Conservation (phyloP, 2,888 invertebrate genomes). For the Glyphotaelius pellucidus region DNA sequence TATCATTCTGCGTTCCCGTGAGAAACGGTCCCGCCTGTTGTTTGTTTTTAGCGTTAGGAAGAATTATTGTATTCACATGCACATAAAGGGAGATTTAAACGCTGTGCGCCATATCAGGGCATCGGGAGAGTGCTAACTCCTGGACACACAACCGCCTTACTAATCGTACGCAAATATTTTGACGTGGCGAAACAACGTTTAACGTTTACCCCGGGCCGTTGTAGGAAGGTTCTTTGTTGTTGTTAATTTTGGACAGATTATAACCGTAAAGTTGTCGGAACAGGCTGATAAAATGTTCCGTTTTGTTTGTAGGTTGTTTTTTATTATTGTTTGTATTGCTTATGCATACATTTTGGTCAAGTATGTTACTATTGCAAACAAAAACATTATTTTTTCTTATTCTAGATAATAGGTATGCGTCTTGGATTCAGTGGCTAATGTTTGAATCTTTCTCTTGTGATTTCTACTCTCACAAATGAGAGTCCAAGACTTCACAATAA, state of each 20-base stretch:
- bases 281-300: neutral
- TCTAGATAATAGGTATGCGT: neutral
- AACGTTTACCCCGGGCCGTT: neutral
- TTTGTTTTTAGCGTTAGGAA: neutral
- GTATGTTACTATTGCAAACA: neutral
- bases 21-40: neutral
- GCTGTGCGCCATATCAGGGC: neutral
- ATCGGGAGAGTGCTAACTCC: neutral
- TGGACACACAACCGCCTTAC: neutral
- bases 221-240: neutral
- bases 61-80: neutral
- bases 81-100: neutral
- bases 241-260: neutral
- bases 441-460: too few relatives aligned
- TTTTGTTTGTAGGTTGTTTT: neutral
- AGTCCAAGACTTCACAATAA: too few relatives aligned
- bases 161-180: neutral
- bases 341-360: neutral
- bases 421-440: neutral
- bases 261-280: neutral
- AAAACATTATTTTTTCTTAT: neutral
- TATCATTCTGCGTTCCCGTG: neutral
- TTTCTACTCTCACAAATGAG: too few relatives aligned
- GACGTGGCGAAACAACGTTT: neutral
- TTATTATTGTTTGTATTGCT: neutral